phyloP scores from a whole-genome alignment of 37 sponge, comb jelly and placozoan genomes.

The Amphimedon queenslandica region DNA sequence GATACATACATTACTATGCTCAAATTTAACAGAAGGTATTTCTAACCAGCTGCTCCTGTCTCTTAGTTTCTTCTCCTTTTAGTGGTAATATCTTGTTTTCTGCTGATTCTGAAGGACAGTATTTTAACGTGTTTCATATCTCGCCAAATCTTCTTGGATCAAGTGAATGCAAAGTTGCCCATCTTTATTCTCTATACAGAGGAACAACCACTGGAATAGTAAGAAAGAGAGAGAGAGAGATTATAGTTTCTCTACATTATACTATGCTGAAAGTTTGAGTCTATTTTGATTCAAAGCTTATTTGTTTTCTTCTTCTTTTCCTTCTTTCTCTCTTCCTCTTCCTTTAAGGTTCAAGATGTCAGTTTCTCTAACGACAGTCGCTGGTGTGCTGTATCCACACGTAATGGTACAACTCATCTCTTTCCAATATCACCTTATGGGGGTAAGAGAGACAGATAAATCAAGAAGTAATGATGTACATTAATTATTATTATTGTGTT shows the following conservation, averaged over 20 bases:
- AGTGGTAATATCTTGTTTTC: slow-evolving; percentile 91
- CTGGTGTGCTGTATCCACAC: slow-evolving; percentile 83
- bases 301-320: too few relatives aligned
- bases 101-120: slow-evolving; percentile 82
- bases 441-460: slow-evolving; percentile 38
- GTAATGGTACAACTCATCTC: slow-evolving; percentile 87
- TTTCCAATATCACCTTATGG: slow-evolving; percentile 96
- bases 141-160: slow-evolving; percentile 75
- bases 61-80: not conserved
- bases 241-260: too few relatives aligned
- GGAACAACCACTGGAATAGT: slow-evolving; percentile 89
- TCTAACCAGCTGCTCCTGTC: too few relatives aligned
- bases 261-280: too few relatives aligned
- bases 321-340: too few relatives aligned
- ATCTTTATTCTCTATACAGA: slow-evolving; percentile 85
- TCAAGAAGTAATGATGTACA: not conserved
- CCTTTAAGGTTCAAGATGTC: slow-evolving; percentile 76
- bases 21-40: slow-evolving; percentile 76
- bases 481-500: not conserved
- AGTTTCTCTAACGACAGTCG: slow-evolving; percentile 84
- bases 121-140: slow-evolving; percentile 84
- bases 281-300: too few relatives aligned
- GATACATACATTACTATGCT: slow-evolving; percentile 54
- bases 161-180: slow-evolving; percentile 76
- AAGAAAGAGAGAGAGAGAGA: too few relatives aligned